Base-by-base conservation (phyloP, 2,113 vertebrate genomes). In the Corythornis madagascariensis region DNA sequence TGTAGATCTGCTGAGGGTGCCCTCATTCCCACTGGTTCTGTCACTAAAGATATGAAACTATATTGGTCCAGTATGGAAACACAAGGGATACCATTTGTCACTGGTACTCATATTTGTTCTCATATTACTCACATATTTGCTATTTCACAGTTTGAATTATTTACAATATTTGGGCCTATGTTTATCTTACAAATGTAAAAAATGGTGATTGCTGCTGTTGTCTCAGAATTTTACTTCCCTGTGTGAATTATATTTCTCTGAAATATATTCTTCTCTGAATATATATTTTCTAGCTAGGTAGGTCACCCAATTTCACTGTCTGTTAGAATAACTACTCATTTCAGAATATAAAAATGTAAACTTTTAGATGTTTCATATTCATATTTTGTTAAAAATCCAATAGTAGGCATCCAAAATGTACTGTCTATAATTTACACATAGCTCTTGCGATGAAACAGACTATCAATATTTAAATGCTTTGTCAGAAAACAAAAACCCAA, bases 21-120 rank as follows among this genome's bases (percentile, higher is more conserved):
- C 11, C 12, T 57, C 2, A 4, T 7, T 82, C 26, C 10, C 24
- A 38, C 10, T 45, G 31, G 16, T 52, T 24, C 0, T 42, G 11
- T 29, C 12, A 4, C 2, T 66, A 15, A 67, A 71, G 35, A 10
- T 24, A 25, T 71, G 65, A 74, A 90, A 74, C 1, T n/a, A 4
- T 48, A 53, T 3, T 53, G 4, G 5, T 28, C 4, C 22, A 20
- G 3, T 63, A 66, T 0, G 0, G 9, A 75, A 2, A 28, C 13
- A 20, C 26, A 33, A 50, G 26, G 25, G 6, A 13, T 33, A 63
- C 4, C 10, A 28, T 1, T 42, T 4, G 1, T n/a, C 13, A 16
- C 21, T 65, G 16, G 17, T 55, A 8, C 66, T 10, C 13, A 35
- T 38, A 38, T 10, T 38, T 38, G 38, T 11, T 38, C 38, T 38